Conservation (phyloP, 2,113 vertebrate genomes). For the Callipepla californica region DNA sequence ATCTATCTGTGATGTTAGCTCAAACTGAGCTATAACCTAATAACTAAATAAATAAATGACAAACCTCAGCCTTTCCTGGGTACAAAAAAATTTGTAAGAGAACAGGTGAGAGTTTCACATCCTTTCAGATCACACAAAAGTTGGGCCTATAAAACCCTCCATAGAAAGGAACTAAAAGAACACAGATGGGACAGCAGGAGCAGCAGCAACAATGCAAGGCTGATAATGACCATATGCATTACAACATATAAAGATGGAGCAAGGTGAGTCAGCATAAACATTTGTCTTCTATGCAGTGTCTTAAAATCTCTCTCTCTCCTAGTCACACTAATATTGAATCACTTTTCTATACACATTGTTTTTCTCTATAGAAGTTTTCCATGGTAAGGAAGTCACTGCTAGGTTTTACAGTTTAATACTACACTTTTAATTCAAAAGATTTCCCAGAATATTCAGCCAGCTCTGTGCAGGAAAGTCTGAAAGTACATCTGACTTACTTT, state of each 20-base stretch:
- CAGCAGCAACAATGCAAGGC: not conserved
- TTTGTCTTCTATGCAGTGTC: not conserved
- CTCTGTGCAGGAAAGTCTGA: not conserved
- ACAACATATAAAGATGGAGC: not conserved
- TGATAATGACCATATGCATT: not conserved
- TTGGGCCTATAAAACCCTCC: not conserved
- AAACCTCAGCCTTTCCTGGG: not conserved
- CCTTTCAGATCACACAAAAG: not conserved
- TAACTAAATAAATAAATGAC: not conserved
- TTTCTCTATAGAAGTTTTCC: not conserved
- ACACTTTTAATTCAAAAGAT: not conserved
- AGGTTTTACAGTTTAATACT: not conserved
- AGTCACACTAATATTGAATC: constrained; percentile 25
- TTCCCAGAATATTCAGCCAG: not conserved
- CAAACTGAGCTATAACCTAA: not conserved
- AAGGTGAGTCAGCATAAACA: constrained; percentile 31
- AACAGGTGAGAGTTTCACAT: not conserved
- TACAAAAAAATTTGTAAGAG: not conserved
- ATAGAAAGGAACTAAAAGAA: not conserved
- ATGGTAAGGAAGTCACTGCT: not conserved
- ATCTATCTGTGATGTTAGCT: not conserved
- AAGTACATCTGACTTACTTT: not conserved
- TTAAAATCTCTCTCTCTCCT: not conserved
- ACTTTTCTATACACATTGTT: not conserved
- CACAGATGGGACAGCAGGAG: not conserved